Evolutionary conservation across 2,113 vertebrate genomes (phyloP), one percentile per base, ranked within the genome.

Genomic region (Sphaerodactylus townsendi): DNA sequence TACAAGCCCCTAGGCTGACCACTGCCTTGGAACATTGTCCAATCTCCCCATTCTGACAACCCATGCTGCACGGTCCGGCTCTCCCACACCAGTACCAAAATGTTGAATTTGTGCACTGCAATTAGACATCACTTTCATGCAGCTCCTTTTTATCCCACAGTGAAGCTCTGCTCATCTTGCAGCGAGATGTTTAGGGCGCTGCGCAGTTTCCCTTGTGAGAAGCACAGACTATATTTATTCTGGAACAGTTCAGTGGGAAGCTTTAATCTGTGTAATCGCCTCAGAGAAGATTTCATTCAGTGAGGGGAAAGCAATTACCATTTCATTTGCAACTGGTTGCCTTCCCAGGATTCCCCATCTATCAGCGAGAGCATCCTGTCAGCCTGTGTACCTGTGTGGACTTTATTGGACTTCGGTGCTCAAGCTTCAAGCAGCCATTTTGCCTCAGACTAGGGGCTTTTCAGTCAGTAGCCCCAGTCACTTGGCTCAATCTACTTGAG

Each of bases 201-300:
- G 44, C 88, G 89, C 30, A 19, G 90, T 59, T 68, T 83, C 89
- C 68, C 87, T 90, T 78, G 62, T 80, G 48, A 93, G 92, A 94
- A 90, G 93, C 88, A 11, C 74, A 89, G 88, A 88, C 90, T 91
- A 92, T 92, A 92, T 94, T 95, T 95, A 93, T 94, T 92, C 91
- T 91, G 85, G 90, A 89, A 87, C 91, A 91, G 85, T 95, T 90
- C 93, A 91, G 90, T 91, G 88, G 91, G 87, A 93, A 93, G 71
- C 89, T 92, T 94, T 96, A 93, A 95, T 96, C 95, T 95, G 86
- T 93, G 91, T 94, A 95, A 96, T 95, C 91, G 78, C 91, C 94
- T 96, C 93, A 94, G 91, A 93, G 93, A 87, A 91, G 93, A 96
- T 96, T 95, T 96, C 93, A 93, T 93, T 94, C 90, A 93, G 91